Conservation (phyloP, 2,797 vertebrate genomes). For the Balearica regulorum region DNA sequence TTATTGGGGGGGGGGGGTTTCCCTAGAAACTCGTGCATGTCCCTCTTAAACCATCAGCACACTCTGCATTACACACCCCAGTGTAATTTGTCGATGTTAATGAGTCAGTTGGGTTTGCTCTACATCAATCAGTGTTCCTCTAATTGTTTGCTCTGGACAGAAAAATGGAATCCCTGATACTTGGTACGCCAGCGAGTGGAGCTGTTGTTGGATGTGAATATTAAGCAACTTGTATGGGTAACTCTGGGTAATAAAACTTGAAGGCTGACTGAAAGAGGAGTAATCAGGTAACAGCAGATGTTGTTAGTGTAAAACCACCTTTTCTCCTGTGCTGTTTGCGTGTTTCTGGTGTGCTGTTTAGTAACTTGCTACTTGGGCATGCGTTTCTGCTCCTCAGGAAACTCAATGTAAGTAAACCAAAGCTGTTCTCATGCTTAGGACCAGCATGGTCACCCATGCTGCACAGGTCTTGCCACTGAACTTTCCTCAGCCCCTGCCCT, state of each 20-base stretch:
- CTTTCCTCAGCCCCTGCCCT: not conserved
- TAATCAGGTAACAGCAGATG: not conserved
- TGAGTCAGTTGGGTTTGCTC: not conserved
- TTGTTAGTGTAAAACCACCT: not conserved
- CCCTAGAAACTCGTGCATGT: not conserved
- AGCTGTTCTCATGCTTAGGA: not conserved
- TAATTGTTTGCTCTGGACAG: not conserved
- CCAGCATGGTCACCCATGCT: fast-evolving
- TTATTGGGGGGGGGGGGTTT: no score
- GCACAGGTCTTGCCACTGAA: not conserved
- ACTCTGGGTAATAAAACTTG: not conserved
- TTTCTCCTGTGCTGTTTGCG: not conserved
- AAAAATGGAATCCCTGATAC: not conserved
- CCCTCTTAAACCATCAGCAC: not conserved
- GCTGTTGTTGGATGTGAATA: not conserved
- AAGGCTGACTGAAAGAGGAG: not conserved
- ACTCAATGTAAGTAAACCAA: not conserved
- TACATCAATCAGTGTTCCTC: not conserved
- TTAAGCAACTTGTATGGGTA: not conserved
- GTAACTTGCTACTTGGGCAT: not conserved
- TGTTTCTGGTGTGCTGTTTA: not conserved
- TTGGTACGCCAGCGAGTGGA: fast-evolving
- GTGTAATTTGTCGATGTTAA: not conserved
- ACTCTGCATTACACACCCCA: not conserved
- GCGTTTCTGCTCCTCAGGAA: not conserved